Base-by-base conservation (phyloP, 2,797 vertebrate genomes). In the Hyperoplus immaculatus region DNA sequence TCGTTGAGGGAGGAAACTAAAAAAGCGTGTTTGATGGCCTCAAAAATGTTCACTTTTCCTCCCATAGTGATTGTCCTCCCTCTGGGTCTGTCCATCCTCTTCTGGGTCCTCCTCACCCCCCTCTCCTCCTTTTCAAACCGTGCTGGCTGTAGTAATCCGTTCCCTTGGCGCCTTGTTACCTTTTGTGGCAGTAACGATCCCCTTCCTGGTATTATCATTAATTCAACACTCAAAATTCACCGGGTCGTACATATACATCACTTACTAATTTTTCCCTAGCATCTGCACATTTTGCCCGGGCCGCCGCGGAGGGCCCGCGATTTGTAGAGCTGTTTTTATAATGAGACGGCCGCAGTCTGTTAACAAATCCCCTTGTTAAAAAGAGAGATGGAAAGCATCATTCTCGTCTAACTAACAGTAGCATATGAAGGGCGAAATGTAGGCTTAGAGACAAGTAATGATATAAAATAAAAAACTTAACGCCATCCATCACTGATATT, bases 111-210 rank as follows among this genome's bases (percentile, higher is more conserved):
- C 43, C 6, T 45, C 64, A 9, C 9, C 29, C 74, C 68, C 88
- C 85, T 61, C 69, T 67, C 70, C 75, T 65, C 78, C 73, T 80
- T 59, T 51, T 84, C 87, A 86, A 77, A 77, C 80, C 78, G 75
- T 71, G 84, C 78, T 56, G 94, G 87, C 92, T 87, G 84, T 96
- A 96, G 82, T 97, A 97, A 97, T 97, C 96, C 96, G 96, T 95
- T 98, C 97, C 97, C 97, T 90, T 91, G 96, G 94, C 95, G 96
- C 96, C 97, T 98, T 97, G 97, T 99, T 99, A 99, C 95, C 92
- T 95, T 95, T 96, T 96, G 21, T 21, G 94, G 94, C 96, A 95
- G 93, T 79, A 92, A 90, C 91, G 86, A 89, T 89, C 88, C 88
- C 29, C 87, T 88, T 86, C 80, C 79, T 89, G 86, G 88, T 94